phyloP scores from a whole-genome alignment of 2,113 vertebrate genomes.

The Ifrita kowaldi region DNA sequence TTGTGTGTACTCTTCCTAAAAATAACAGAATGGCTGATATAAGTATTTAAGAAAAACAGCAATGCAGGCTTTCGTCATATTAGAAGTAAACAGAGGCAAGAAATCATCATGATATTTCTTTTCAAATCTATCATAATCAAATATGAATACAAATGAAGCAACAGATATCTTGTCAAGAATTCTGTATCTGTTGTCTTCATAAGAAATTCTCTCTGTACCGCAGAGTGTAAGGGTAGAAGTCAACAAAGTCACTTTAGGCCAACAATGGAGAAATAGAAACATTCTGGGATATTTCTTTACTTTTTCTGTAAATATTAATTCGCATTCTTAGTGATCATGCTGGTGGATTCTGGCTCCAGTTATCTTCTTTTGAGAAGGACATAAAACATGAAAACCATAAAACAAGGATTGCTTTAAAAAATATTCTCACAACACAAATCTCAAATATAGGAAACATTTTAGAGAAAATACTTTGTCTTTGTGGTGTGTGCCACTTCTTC shows the following conservation, averaged over 20 bases:
- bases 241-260: background rate
- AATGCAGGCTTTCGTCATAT: background rate
- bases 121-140: background rate
- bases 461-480: background rate
- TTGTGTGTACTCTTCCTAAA: background rate
- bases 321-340: background rate
- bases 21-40: background rate
- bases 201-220: background rate
- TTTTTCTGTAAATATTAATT: background rate
- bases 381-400: background rate
- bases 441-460: background rate
- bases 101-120: background rate
- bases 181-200: background rate
- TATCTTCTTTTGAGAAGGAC: background rate
- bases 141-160: background rate
- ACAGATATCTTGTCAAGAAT: background rate
- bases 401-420: background rate
- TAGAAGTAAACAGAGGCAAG: background rate
- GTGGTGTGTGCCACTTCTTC: background rate
- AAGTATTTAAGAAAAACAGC: background rate
- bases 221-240: background rate
- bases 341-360: background rate
- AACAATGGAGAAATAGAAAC: background rate
- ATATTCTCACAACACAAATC: background rate
- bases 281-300: background rate